Base-by-base conservation (phyloP, 1,140 invertebrate genomes). In the Leptonema lineaticorne region DNA sequence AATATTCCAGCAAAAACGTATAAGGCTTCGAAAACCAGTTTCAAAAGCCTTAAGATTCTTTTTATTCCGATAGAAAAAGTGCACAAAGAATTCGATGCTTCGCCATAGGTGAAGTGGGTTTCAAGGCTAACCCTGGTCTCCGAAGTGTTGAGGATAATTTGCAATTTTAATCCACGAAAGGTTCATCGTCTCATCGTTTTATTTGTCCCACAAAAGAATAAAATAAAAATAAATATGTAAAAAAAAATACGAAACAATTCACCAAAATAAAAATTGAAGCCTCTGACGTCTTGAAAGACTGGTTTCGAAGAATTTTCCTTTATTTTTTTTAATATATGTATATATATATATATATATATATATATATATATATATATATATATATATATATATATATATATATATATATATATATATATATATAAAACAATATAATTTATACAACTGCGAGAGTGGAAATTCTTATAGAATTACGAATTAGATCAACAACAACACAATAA, bases 91-190 rank as follows among this genome's bases (percentile, higher is more conserved):
- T 53, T 24, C 50, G 22, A 24, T 53, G 50, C 22, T 53, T 53
- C 50, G 50, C 50, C 22, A 3, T 11, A 7, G 50, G 50, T 26
- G 22, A 9, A 11, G 50, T 53, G 22, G 20, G 50, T 11, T 26
- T 53, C 27, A 20, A 53, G 27, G 50, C 22, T 14, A 26, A 53
- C 22, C 50, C 18, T 24, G 22, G 50, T 22, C 50, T 14, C 22
- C 50, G 22, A 26, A 11, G 50, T 22, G 46, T 48, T 48, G 18
- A 22, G 50, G 50, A 53, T 53, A 53, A 53, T 53, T 53, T 53
- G 50, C 50, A 53, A 53, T 53, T 53, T 53, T 53, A 53, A 53
- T 53, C 50, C 50, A 11, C 50, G 50, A 48, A 48, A 48, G 46
- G 20, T 7, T 22, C 46, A 22, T 48, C 46, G 46, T 48, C 22